Percentiles rank a stretch among this genome's conserved stretches.
Conservation (phyloP, 2,113 vertebrate species). For the Puffinus mauretanicus region DNA sequence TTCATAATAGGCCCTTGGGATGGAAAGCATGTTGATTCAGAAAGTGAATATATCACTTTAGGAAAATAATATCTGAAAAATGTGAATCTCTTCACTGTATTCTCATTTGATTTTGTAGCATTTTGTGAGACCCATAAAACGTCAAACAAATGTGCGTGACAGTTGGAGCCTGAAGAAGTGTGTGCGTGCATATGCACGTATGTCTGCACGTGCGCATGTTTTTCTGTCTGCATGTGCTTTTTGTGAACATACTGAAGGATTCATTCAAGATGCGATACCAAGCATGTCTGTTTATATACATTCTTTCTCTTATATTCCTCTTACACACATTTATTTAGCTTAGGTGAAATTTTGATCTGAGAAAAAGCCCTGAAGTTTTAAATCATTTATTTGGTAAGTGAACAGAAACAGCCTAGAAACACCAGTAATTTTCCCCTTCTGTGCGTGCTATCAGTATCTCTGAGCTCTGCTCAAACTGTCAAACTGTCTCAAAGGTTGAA, state of each 20-base stretch:
- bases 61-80: neutral
- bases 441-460: neutral
- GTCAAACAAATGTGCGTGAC: neutral
- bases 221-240: neutral
- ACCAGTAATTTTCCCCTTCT: neutral
- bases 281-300: neutral
- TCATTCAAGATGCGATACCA: neutral
- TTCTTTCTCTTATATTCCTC: neutral
- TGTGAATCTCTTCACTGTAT: neutral
- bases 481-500: neutral
- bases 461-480: neutral
- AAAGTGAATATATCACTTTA: neutral
- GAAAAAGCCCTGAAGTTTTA: neutral
- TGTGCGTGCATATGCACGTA: accelerated
- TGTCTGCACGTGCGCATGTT: accelerated
- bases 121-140: neutral
- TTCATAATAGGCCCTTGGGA: neutral
- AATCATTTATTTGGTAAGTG: neutral
- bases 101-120: neutral
- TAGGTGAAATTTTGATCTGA: neutral
- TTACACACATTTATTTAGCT: neutral
- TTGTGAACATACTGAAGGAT: neutral
- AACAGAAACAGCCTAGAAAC: neutral
- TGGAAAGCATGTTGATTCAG: neutral
- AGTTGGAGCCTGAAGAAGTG: neutral